Percentiles rank a stretch among this genome's conserved stretches.
These are phyloP conservation scores for Catamblyrhynchus diadema DNA, from an alignment of 2,797 vertebrate genomes.

Conservation along the genomic window DNA sequence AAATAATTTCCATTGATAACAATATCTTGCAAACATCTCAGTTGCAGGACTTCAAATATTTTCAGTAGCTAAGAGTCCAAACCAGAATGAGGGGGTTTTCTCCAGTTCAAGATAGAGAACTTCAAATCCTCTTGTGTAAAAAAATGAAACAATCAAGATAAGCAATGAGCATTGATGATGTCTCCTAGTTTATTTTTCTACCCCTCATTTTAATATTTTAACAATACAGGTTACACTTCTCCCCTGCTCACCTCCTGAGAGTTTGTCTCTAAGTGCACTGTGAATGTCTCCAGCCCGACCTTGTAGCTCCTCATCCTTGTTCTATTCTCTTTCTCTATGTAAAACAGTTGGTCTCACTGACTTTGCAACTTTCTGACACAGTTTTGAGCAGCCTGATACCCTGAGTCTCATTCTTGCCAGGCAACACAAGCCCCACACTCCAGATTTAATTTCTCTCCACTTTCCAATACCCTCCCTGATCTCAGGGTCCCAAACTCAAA, in stretches of 20 bases:
- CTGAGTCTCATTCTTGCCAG: neutral
- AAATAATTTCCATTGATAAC: neutral
- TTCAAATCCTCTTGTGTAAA: neutral
- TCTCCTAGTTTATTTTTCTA: neutral
- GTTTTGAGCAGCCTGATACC: neutral
- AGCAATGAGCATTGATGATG: neutral
- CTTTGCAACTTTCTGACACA: neutral
- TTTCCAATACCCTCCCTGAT: neutral
- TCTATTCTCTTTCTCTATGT: neutral
- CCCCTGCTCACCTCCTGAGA: neutral
- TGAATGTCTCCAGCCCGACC: neutral
- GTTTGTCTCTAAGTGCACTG: neutral
- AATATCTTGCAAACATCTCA: neutral
- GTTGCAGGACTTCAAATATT: neutral
- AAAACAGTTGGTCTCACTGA: neutral
- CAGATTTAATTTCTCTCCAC: neutral
- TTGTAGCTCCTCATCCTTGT: neutral
- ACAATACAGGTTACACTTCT: fast-evolving
- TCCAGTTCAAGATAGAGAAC: neutral
- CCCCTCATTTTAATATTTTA: too few species aligned
- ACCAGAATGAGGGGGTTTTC: neutral
- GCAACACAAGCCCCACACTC: neutral
- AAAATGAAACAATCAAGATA: neutral
- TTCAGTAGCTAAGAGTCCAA: neutral
- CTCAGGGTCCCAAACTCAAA: neutral